Evolutionary conservation across 2,113 vertebrate species (phyloP).

Genomic region (Chascanopsetta lugubris): DNA sequence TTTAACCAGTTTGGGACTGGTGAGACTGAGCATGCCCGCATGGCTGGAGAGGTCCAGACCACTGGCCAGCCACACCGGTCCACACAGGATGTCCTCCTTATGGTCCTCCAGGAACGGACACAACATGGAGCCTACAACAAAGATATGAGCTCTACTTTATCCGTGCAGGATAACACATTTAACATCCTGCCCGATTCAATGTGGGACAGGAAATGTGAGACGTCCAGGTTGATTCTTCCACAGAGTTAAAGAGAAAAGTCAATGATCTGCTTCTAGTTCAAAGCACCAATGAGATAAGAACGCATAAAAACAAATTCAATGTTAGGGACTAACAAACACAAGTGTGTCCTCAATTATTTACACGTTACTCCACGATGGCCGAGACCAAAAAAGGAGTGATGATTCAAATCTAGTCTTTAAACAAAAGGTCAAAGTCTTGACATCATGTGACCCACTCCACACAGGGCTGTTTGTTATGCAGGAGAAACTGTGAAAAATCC

Average conservation of each 20-base stretch:
- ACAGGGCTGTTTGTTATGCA: neutral
- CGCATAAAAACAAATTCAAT: neutral
- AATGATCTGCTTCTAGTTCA: too few species aligned
- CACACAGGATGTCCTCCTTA: constrained; percentile 97
- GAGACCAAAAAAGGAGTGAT: neutral
- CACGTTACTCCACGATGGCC: neutral
- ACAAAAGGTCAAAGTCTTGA: neutral
- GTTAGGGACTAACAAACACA: neutral
- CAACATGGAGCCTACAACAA: constrained; percentile 86
- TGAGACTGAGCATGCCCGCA: constrained; percentile 96
- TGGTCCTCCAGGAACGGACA: constrained; percentile 97
- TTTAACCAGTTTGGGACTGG: constrained; percentile 98
- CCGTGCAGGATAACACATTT: neutral
- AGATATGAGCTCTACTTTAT: neutral
- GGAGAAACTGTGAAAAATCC: neutral
- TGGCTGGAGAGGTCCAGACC: constrained; percentile 97
- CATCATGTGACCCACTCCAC: neutral
- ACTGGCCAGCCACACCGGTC: constrained; percentile 96
- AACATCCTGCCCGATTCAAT: neutral
- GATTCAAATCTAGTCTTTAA: neutral
- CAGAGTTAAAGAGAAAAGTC: too few species aligned
- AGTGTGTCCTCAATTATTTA: neutral
- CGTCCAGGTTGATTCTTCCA: neutral
- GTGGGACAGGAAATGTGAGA: neutral
- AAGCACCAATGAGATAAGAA: neutral